Base-by-base conservation (phyloP, 2,113 vertebrate species). In the Lucifuga dentata region DNA sequence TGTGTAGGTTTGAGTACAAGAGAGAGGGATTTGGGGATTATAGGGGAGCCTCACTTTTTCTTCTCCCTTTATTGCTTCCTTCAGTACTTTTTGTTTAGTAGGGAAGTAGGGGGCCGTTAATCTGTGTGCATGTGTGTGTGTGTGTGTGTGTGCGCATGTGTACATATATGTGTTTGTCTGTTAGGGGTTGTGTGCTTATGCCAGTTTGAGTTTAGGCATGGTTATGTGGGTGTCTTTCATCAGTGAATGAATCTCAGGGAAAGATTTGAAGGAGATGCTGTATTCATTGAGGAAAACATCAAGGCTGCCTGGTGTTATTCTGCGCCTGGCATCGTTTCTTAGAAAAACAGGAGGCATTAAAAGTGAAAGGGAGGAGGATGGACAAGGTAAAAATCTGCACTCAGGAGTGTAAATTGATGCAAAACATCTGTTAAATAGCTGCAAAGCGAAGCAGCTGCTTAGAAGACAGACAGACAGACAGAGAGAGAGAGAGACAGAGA, bases 351-450 rank as follows among this genome's bases (percentile, higher is more conserved):
- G 32, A 44, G 48, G 21, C 3, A 45, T 12, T 35, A 33, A 63
- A 60, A 73, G 21, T 5, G 12, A 40, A 63, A 16, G 67, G 44
- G 53, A 70, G 68, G 45, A 71, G 64, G 68, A 73, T 21, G 74
- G 66, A 84, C 76, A 81, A 83, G 77, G 77, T 81, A 84, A 76
- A 83, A 73, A 85, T 86, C 64, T 83, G 70, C 83, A 80, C 66
- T 85, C 59, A 68, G 81, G 82, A 72, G 81, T 58, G 41, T 74
- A 84, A 86, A 86, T 88, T 75, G 75, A 78, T 89, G 89, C 80
- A 85, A 91, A 91, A 82, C 88, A 91, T 88, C 86, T 90, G 89
- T 86, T 91, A 86, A 88, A 85, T 80, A 85, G 78, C 86, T 88
- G 87, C 79, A 86, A 90, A 87, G 83, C 80, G 84, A 83, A 89